Percentiles rank a stretch among this genome's conserved stretches.
Conservation (phyloP, 2,797 vertebrate genomes). For the Paratrypauchen microcephalus region DNA sequence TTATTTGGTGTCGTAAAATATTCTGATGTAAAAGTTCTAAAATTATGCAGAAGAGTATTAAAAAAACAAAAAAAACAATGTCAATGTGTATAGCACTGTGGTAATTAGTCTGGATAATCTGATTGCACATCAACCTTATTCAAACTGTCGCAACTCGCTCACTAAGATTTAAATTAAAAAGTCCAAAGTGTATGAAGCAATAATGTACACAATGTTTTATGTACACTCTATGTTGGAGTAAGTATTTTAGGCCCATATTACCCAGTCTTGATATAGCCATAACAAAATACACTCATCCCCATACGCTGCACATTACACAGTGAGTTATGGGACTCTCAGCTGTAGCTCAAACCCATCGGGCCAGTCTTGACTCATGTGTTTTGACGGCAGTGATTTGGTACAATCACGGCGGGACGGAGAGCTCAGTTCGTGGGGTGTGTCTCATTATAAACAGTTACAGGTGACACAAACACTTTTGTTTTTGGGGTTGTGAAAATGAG, state of each 20-base stretch:
- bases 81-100: not conserved
- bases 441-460: constrained; percentile 65
- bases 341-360: constrained; percentile 49
- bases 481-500: constrained; percentile 72
- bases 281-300: not conserved
- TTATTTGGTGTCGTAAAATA: too few species aligned
- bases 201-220: not conserved
- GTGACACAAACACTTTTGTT: constrained; percentile 75
- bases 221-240: not conserved
- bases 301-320: not conserved
- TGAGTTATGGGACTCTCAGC: constrained; percentile 8
- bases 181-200: not conserved
- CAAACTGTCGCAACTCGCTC: not conserved
- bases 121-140: not conserved
- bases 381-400: constrained; percentile 46
- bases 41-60: not conserved
- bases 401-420: constrained; percentile 33
- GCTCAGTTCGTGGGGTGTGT: constrained; percentile 61
- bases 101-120: not conserved
- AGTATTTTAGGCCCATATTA: not conserved
- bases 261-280: not conserved
- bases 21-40: not conserved
- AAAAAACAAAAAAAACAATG: too few species aligned
- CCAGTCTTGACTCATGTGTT: constrained; percentile 68
- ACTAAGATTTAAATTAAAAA: not conserved